Conservation (phyloP, 2,888 invertebrate species). For the Xylota segnis region DNA sequence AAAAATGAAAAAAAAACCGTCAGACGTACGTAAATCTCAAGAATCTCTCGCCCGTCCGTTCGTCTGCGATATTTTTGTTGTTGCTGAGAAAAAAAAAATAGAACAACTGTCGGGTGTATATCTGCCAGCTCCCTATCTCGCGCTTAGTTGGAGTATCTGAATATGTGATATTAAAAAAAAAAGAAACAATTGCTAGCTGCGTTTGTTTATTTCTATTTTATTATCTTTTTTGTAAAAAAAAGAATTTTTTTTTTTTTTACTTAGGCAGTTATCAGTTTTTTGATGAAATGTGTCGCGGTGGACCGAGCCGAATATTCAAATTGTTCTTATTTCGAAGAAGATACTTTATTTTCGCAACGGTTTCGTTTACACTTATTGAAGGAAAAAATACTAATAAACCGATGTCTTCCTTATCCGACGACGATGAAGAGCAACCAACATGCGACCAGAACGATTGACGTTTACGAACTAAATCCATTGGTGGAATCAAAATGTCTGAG, state of each 20-base stretch:
- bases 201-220: conserved; percentile 44
- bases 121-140: conserved; percentile 64
- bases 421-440: conserved; percentile 70
- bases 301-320: conserved; percentile 35
- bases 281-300: conserved; percentile 23
- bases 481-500: conserved; percentile 65
- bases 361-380: conserved; percentile 20
- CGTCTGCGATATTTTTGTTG: conserved; percentile 69
- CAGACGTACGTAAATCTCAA: conserved; percentile 62
- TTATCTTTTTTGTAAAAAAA: conserved; percentile 60
- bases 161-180: conserved; percentile 52
- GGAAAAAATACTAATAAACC: conserved; percentile 31
- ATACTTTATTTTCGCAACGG: conserved; percentile 36
- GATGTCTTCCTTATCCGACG: conserved; percentile 71
- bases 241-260: conserved; percentile 40
- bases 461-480: conserved; percentile 73
- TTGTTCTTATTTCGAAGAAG: conserved; percentile 22
- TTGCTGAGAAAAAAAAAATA: conserved; percentile 62
- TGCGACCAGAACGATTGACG: conserved; percentile 73
- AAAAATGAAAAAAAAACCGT: conserved; percentile 36
- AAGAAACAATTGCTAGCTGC: conserved; percentile 55
- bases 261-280: conserved; percentile 63
- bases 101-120: conserved; percentile 68
- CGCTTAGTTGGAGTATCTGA: conserved; percentile 59
- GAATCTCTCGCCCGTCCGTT: conserved; percentile 59